These are phyloP conservation scores for Puntigrus tetrazona DNA, from an alignment of 2,113 vertebrate genomes.

Conservation along the genomic window DNA sequence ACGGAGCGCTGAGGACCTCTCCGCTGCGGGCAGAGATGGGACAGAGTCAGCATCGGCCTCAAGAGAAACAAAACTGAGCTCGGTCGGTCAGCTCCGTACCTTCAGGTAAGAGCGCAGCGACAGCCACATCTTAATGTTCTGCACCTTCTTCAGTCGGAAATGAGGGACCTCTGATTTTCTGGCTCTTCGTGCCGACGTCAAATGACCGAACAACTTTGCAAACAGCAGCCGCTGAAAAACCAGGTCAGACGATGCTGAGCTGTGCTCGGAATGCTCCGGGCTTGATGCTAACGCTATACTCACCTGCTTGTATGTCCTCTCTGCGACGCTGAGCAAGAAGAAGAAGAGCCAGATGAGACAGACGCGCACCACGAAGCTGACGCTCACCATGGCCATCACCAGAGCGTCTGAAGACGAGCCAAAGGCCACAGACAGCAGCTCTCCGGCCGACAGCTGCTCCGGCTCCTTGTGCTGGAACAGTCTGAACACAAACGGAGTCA, in stretches of 20 bases:
- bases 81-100: slow-evolving; percentile 69
- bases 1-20: slow-evolving; percentile 96
- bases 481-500: slow-evolving; percentile 90
- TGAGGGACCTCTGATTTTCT: slow-evolving; percentile 97
- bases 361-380: slow-evolving; percentile 91
- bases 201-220: slow-evolving; percentile 97
- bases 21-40: slow-evolving; percentile 74
- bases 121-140: slow-evolving; percentile 99
- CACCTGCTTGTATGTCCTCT: slow-evolving; percentile 98
- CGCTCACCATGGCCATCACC: slow-evolving; percentile 88
- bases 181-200: slow-evolving; percentile 94
- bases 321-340: slow-evolving; percentile 96
- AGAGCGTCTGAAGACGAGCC: slow-evolving; percentile 82
- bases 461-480: slow-evolving; percentile 88
- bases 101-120: slow-evolving; percentile 97
- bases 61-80: neutral
- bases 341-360: slow-evolving; percentile 99
- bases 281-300: neutral
- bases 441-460: slow-evolving; percentile 86
- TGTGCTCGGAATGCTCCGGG: neutral
- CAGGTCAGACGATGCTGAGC: neutral
- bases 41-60: neutral
- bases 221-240: slow-evolving; percentile 87
- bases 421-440: slow-evolving; percentile 85
- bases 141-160: slow-evolving; percentile 97